These are phyloP conservation scores for Drosophila aldrichi DNA, from an alignment of 2,888 invertebrate species.

Conservation along the genomic window DNA sequence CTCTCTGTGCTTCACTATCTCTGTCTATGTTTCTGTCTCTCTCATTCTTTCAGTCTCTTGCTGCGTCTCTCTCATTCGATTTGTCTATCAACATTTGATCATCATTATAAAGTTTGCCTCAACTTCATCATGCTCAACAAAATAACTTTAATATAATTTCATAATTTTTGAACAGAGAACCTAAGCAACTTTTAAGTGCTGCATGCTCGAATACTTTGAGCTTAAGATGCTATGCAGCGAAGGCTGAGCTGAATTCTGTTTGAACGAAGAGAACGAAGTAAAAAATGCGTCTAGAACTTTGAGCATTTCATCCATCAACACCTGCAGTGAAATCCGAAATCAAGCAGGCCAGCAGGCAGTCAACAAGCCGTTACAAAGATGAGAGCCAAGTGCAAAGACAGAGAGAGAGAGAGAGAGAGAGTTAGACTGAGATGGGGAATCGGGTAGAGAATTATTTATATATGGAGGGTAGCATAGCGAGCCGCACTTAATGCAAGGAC, in stretches of 20 bases:
- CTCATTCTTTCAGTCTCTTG: too few species aligned
- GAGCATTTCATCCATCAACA: constrained; percentile 73
- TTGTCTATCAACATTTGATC: too few species aligned
- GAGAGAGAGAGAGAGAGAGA: constrained; percentile 11
- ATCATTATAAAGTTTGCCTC: too few species aligned
- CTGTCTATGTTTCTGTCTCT: too few species aligned
- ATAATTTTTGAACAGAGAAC: background rate
- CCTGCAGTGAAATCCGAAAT: constrained; percentile 57
- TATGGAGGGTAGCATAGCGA: constrained; percentile 37
- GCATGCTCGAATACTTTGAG: constrained; percentile 2
- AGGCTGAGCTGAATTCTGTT: constrained; percentile 11
- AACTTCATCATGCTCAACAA: background rate
- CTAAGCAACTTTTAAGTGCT: background rate
- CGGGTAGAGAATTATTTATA: background rate
- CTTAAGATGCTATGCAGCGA: background rate
- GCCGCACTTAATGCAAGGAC: constrained; percentile 74
- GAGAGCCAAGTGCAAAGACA: constrained; percentile 40
- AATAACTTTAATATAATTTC: background rate
- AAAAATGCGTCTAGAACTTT: constrained; percentile 23
- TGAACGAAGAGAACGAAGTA: background rate
- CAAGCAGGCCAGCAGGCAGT: constrained; percentile 34
- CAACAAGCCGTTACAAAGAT: constrained; percentile 68
- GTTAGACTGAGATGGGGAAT: background rate
- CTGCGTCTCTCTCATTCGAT: too few species aligned
- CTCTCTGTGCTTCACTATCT: too few species aligned